These are phyloP conservation scores for Halocynthia aurantium DNA, from an alignment of 23 tunicate species.

Conservation along the genomic window DNA sequence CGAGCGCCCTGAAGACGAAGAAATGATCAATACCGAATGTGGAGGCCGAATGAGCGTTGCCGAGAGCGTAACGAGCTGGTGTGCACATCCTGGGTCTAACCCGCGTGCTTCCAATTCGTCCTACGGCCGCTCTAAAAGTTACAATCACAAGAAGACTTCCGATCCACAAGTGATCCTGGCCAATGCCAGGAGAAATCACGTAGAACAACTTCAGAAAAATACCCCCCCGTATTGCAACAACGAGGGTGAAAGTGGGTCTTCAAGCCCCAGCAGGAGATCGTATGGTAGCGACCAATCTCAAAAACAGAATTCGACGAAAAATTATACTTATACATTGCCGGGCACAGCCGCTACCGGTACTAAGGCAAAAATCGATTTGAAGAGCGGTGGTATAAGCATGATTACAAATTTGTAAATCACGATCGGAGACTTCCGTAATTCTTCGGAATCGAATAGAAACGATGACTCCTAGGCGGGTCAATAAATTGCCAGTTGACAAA, in stretches of 20 bases:
- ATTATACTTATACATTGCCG: conserved; percentile 69
- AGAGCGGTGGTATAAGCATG: conserved; percentile 84
- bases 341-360: conserved; percentile 88
- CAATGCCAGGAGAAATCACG: conserved; percentile 12
- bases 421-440: not conserved
- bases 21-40: conserved; percentile 40
- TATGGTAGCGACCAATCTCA: too few species aligned
- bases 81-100: conserved; percentile 63
- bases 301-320: conserved; percentile 7
- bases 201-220: not conserved
- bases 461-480: too few species aligned
- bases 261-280: not conserved
- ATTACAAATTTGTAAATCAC: conserved; percentile 60
- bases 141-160: conserved; percentile 15
- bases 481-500: too few species aligned
- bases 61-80: conserved; percentile 80
- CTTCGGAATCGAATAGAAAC: not conserved
- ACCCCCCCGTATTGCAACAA: not conserved
- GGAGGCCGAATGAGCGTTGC: conserved; percentile 59
- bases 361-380: conserved; percentile 80
- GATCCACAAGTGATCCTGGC: conserved; percentile 55
- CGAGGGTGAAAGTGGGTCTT: conserved; percentile 8
- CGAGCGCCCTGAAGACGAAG: conserved; percentile 1
- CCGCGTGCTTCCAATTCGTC: conserved; percentile 54
- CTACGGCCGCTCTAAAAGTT: conserved; percentile 25